Percentiles rank a stretch among this genome's conserved stretches.
Evolutionary conservation across 2,888 invertebrate species (phyloP).

Genomic region (Drosophila acutilabella): DNA sequence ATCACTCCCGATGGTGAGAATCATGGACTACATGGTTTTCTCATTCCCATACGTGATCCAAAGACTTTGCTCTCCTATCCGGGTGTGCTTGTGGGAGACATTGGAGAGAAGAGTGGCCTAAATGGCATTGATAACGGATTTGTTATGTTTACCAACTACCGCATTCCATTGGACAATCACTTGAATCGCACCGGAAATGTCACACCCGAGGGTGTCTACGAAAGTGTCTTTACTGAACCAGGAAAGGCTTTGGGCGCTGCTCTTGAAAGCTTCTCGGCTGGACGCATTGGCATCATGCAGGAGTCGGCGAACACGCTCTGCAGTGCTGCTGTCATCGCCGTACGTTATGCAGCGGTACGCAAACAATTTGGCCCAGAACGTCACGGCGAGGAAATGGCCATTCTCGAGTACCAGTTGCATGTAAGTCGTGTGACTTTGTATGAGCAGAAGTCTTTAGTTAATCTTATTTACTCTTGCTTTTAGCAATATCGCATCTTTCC

Average conservation of each 20-base stretch:
- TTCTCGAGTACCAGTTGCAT: conserved; percentile 93
- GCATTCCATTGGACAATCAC: conserved; percentile 93
- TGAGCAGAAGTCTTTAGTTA: no score
- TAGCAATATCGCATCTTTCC: conserved; percentile 91
- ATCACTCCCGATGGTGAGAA: conserved; percentile 91
- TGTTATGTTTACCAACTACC: conserved; percentile 93
- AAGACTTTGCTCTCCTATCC: conserved; percentile 91
- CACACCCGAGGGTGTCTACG: conserved; percentile 93
- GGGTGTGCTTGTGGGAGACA: conserved; percentile 95
- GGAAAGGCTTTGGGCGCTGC: conserved; percentile 93
- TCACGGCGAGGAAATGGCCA: conserved; percentile 88
- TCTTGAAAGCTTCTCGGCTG: conserved; percentile 94
- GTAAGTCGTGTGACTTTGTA: conserved; percentile 84
- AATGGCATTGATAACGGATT: conserved; percentile 98
- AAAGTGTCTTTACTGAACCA: conserved; percentile 95
- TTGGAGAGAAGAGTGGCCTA: conserved; percentile 96
- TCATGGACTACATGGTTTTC: conserved; percentile 95
- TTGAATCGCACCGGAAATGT: conserved; percentile 96
- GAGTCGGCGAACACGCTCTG: conserved; percentile 86
- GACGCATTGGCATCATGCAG: conserved; percentile 90
- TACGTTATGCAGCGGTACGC: conserved; percentile 91
- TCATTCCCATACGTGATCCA: conserved; percentile 93
- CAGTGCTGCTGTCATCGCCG: conserved; percentile 89
- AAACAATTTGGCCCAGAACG: conserved; percentile 91
- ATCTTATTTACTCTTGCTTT: conserved; percentile 17